Percentiles rank a stretch among this genome's conserved stretches.
phyloP scores from a whole-genome alignment of 1,140 invertebrate species.

The Papilio polytes region DNA sequence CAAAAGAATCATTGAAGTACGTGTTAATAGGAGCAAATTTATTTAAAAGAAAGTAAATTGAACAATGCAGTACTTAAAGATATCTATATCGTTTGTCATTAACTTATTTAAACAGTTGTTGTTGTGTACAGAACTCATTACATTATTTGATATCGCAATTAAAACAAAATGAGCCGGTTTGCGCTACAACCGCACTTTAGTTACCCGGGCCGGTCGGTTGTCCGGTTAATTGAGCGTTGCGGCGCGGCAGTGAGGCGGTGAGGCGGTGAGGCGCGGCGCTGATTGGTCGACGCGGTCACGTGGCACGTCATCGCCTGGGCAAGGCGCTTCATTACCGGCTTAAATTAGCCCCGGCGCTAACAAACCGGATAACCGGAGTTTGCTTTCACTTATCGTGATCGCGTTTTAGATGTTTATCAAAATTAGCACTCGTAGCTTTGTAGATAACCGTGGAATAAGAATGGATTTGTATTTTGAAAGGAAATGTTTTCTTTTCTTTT shows the following conservation, averaged over 20 bases:
- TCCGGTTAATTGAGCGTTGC: slow-evolving; percentile 20
- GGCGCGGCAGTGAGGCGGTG: background rate
- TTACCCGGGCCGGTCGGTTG: slow-evolving; percentile 10
- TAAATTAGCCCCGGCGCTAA: slow-evolving; percentile 27
- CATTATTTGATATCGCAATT: background rate
- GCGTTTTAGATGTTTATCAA: slow-evolving; percentile 27
- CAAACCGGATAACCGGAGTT: slow-evolving; percentile 29
- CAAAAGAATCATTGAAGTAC: too few species aligned
- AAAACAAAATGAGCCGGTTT: slow-evolving; percentile 12
- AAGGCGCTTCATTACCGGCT: slow-evolving; percentile 32
- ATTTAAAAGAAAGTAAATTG: too few species aligned
- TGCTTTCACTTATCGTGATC: slow-evolving; percentile 20
- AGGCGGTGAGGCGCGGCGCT: slow-evolving; percentile 6
- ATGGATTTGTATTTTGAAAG: background rate
- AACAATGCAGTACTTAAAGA: too few species aligned
- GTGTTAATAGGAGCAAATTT: too few species aligned
- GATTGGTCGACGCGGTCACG: slow-evolving; percentile 30
- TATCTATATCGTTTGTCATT: background rate
- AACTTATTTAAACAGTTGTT: background rate
- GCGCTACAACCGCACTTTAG: background rate
- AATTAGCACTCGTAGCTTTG: background rate
- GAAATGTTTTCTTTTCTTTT: too few species aligned
- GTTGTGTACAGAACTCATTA: background rate
- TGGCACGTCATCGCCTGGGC: slow-evolving; percentile 29
- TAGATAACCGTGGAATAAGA: background rate